Base-by-base conservation (phyloP, 1,140 invertebrate genomes). In the Trinorchestia longiramus region DNA sequence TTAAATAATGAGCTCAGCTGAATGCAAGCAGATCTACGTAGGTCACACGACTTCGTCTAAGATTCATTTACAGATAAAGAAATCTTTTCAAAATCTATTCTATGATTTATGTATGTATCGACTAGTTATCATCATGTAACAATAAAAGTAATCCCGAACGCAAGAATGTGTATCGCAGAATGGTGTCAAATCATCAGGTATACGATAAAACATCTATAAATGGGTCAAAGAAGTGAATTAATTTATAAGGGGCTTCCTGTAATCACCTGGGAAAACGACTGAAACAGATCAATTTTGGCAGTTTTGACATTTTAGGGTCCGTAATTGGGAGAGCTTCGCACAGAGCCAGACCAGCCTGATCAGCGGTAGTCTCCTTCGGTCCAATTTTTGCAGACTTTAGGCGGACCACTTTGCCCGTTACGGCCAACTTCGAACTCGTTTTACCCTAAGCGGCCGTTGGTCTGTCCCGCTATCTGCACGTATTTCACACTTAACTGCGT, bases 401-500 rank as follows among this genome's bases (percentile, higher is more conserved):
- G 43, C 43, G 43, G 92, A 43, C 92, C 92, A 94, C 43, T 45
- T 94, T 94, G 43, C 92, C 92, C 43, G 92, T 94, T 94, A 44
- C 41, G 44, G 44, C 43, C 92, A 94, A 94, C 41, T 94, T 94
- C 43, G 43, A 43, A 44, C 92, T 47, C 92, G 92, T 94, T 94
- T 94, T 94, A 94, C 92, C 92, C 92, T 40, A 94, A 94, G 44
- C 92, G 92, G 92, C 92, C 92, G 92, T 94, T 94, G 92, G 92
- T 47, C 92, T 90, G 92, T 44, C 92, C 92, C 92, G 92, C 43
- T 94, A 94, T 94, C 92, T 94, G 92, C 92, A 40, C 92, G 44
- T 94, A 94, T 94, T 94, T 94, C 92, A 94, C 92, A 94, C 92
- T 94, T 77, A 94, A 94, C 92, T 94, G 92, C 92, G 45, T 94